Base-by-base conservation (phyloP, 2,888 invertebrate genomes). In the Stenodema calcarata region DNA sequence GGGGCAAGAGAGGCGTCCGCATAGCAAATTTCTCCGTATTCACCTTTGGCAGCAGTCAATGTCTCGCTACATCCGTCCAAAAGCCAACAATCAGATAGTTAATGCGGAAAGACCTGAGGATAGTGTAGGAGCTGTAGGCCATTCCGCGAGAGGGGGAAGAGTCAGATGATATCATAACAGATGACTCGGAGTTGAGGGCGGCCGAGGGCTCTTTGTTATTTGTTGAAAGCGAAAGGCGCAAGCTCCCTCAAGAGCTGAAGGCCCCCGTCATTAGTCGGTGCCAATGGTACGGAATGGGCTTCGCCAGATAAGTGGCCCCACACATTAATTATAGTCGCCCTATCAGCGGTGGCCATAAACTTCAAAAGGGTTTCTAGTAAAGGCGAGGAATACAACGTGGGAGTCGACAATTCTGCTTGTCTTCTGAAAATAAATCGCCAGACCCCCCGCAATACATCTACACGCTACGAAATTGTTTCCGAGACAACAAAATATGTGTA, bases 261-360 rank as follows among this genome's bases (percentile, higher is more conserved):
- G 41, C 27, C 35, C 41, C 23, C 42, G 78, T 78, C 78, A 78
- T 78, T 78, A 78, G 78, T 78, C 47, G 44, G n/a, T 27, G 44
- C 41, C 78, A 78, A 78, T 44, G 47, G 44, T 78, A 44, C 44
- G 78, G 78, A 44, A 42, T 30, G 47, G 78, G 27, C 16, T 23
- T 35, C 6, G 44, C 23, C 78, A 2, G 78, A 78, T 78, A 78
- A 78, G 78, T 78, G 78, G 18, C 44, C n/a, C 78, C 23, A 18
- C 27, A 44, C 78, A 78, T 78, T 78, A 78, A 78, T 78, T 78
- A 78, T 78, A 78, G 78, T 16, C 23, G 28, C 78, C 3, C 78
- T 78, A 78, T 78, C 78, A 78, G 41, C 18, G 18, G 2, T 18
- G 41, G 73, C 78, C 78, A 78, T 78, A 44, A 78, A 78, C 78